A percentile compares a stretch with the other conserved stretches of the same genome.
Conservation (phyloP, 2,113 vertebrate genomes). For the Danio rerio region DNA sequence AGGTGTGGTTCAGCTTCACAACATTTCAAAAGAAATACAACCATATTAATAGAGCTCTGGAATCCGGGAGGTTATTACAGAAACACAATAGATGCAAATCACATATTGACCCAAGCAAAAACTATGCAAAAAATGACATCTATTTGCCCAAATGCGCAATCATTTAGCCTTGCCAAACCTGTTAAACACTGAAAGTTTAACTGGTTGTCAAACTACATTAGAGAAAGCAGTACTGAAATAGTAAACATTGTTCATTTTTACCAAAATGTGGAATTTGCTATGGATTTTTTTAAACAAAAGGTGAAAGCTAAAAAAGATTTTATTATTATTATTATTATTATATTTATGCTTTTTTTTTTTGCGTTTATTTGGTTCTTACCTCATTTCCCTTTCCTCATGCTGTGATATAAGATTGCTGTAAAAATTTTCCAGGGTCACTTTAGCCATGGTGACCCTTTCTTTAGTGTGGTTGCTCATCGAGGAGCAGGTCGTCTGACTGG, state of each 20-base stretch:
- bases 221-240: not conserved
- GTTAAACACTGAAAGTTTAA: conserved; percentile 5
- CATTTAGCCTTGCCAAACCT: conserved; percentile 14
- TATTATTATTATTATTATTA: not conserved
- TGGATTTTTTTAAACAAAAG: not conserved
- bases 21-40: not conserved
- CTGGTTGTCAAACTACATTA: not conserved
- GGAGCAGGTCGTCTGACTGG: conserved; percentile 88
- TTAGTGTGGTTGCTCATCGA: conserved; percentile 99
- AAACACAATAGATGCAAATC: conserved; percentile 9
- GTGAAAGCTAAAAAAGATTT: not conserved
- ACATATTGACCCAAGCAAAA: not conserved
- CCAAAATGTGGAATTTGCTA: not conserved
- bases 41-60: not conserved
- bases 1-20: conserved; percentile 12
- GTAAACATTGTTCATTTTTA: not conserved
- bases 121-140: not conserved
- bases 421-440: conserved; percentile 97
- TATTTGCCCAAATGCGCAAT: conserved; percentile 15
- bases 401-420: conserved; percentile 97
- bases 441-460: conserved; percentile 97
- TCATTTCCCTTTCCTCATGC: conserved; percentile 97
- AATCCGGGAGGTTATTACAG: conserved; percentile 14
- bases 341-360: not conserved
- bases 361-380: conserved; percentile 73